These are phyloP conservation scores for Todiramphus chloris DNA, from an alignment of 2,113 vertebrate species.

Conservation along the genomic window DNA sequence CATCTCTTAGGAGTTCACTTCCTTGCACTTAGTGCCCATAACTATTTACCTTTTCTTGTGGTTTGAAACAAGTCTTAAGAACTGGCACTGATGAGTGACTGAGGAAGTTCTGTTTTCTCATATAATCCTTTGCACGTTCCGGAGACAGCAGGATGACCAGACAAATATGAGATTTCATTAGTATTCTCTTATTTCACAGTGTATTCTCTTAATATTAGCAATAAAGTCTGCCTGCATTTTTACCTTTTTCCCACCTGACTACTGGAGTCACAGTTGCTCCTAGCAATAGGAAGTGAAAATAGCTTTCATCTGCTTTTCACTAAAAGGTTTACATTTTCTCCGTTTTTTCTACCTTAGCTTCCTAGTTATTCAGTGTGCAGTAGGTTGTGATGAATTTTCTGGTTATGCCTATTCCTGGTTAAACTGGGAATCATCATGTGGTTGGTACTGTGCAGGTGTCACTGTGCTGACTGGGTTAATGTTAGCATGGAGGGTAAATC, in stretches of 20 bases:
- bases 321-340: not conserved
- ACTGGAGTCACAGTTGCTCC: not conserved
- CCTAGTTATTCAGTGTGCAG: not conserved
- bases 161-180: not conserved
- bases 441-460: not conserved
- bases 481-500: slow-evolving; percentile 27
- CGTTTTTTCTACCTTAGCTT: not conserved
- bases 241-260: not conserved
- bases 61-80: not conserved
- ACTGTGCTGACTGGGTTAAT: not conserved
- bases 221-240: not conserved
- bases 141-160: not conserved
- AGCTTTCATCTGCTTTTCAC: not conserved
- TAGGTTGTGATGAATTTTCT: slow-evolving; percentile 13
- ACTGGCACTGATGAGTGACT: not conserved
- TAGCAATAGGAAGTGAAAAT: not conserved
- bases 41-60: not conserved
- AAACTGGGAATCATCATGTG: not conserved
- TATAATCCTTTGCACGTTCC: not conserved
- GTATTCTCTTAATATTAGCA: not conserved
- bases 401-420: not conserved
- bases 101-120: not conserved
- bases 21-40: not conserved
- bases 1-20: not conserved
- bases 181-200: not conserved